phyloP scores from a whole-genome alignment of 2,797 vertebrate genomes.

The Echeneis naucrates region DNA sequence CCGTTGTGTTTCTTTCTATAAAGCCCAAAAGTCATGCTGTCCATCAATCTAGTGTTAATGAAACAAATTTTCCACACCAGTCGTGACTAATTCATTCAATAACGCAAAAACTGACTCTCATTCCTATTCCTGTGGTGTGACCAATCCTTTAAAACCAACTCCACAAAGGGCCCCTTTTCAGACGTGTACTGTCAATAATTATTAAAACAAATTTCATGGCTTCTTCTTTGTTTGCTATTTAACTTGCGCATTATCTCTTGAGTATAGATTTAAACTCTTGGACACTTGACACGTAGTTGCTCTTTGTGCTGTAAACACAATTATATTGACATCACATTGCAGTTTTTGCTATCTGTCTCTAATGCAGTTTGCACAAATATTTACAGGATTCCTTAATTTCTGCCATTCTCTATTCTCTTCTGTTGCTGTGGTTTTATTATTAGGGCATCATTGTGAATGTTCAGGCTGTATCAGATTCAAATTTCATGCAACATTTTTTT shows the following conservation, averaged over 20 bases:
- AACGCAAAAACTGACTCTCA: constrained; percentile 19
- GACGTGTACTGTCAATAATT: constrained; percentile 19
- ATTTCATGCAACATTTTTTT: neutral
- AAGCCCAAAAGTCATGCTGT: neutral
- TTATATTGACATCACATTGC: neutral
- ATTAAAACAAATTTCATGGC: constrained; percentile 29
- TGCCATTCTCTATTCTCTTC: neutral
- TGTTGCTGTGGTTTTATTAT: neutral
- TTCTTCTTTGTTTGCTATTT: constrained; percentile 9
- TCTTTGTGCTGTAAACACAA: neutral
- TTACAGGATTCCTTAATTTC: neutral
- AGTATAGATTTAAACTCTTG: neutral
- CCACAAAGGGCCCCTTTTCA: constrained; percentile 21
- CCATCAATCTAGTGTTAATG: constrained; percentile 6
- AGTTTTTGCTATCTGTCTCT: neutral
- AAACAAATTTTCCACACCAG: constrained; percentile 25
- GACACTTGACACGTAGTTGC: neutral
- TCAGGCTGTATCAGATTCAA: neutral
- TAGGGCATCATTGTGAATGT: neutral
- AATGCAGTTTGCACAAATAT: neutral
- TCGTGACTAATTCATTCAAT: constrained; percentile 18
- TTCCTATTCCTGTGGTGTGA: constrained; percentile 27
- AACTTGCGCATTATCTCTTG: constrained; percentile 20
- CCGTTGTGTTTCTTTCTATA: neutral
- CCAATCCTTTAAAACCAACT: constrained; percentile 34